Evolutionary conservation across 2,797 vertebrate species (phyloP).

Genomic region (Glyptemys insculpta): DNA sequence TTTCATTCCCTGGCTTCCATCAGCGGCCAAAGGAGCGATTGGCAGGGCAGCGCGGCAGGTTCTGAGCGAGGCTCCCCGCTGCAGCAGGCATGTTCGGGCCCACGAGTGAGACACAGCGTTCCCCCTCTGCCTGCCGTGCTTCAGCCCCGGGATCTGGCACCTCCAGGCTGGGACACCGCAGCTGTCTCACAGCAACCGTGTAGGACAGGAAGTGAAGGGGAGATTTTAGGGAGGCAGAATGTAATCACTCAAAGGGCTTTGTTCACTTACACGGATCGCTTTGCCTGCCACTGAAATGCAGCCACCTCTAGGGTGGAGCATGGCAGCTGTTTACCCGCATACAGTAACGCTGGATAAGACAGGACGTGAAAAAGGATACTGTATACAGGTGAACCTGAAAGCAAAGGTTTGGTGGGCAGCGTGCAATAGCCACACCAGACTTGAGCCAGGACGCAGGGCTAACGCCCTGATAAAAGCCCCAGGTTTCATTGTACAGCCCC

Average conservation of each 20-base stretch:
- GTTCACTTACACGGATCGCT: not conserved
- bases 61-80: not conserved
- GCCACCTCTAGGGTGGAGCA: not conserved
- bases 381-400: too few relatives aligned
- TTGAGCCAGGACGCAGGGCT: too few relatives aligned
- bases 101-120: not conserved
- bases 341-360: not conserved
- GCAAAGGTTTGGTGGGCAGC: too few relatives aligned
- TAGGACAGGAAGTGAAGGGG: not conserved
- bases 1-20: not conserved
- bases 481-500: too few relatives aligned
- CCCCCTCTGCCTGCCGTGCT: not conserved
- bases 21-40: not conserved
- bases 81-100: not conserved
- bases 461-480: too few relatives aligned
- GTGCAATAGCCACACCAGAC: too few relatives aligned
- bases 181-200: not conserved
- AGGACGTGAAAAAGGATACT: too few relatives aligned
- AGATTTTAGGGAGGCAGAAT: not conserved
- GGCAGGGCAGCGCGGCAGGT: not conserved
- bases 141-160: not conserved
- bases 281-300: not conserved
- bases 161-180: too few relatives aligned
- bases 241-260: not conserved
- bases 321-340: not conserved